phyloP scores from a whole-genome alignment of 2,888 invertebrate genomes.

The Ennomos fuscantarius region DNA sequence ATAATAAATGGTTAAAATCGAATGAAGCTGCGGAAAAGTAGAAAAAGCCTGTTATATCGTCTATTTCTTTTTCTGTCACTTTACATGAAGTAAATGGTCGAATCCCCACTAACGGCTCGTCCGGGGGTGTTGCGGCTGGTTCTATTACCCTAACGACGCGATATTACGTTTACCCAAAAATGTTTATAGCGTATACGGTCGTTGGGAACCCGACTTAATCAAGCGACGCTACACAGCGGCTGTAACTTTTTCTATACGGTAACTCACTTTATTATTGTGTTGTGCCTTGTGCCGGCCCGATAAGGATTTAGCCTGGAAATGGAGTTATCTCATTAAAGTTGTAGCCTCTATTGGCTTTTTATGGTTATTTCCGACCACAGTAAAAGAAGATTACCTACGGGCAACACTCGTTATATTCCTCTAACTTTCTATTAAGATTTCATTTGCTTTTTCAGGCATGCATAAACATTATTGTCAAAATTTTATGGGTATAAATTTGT shows the following conservation, averaged over 20 bases:
- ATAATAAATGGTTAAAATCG: not conserved
- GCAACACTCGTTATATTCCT: too few relatives aligned
- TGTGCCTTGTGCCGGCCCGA: conserved; percentile 35
- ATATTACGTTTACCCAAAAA: conserved; percentile 82
- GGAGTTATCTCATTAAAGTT: conserved; percentile 37
- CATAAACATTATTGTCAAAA: too few relatives aligned
- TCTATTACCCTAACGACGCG: conserved; percentile 80
- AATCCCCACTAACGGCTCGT: conserved; percentile 39
- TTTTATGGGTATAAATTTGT: too few relatives aligned
- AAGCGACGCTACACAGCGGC: conserved; percentile 61
- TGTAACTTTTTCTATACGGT: conserved; percentile 53
- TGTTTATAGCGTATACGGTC: conserved; percentile 71
- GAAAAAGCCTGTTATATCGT: conserved; percentile 37
- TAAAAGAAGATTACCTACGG: conserved; percentile 3
- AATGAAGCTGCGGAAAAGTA: conserved; percentile 12
- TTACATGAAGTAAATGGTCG: conserved; percentile 54
- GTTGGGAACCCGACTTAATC: conserved; percentile 73
- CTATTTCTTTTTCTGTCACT: conserved; percentile 53
- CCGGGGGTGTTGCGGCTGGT: conserved; percentile 57
- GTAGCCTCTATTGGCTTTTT: conserved; percentile 31
- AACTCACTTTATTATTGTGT: conserved; percentile 40
- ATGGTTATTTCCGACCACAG: conserved; percentile 25
- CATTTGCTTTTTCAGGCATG: too few relatives aligned
- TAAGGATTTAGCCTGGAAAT: conserved; percentile 37
- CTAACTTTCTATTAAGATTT: too few relatives aligned